phyloP scores from a whole-genome alignment of 2,113 vertebrate species.

The Hippocampus comes region DNA sequence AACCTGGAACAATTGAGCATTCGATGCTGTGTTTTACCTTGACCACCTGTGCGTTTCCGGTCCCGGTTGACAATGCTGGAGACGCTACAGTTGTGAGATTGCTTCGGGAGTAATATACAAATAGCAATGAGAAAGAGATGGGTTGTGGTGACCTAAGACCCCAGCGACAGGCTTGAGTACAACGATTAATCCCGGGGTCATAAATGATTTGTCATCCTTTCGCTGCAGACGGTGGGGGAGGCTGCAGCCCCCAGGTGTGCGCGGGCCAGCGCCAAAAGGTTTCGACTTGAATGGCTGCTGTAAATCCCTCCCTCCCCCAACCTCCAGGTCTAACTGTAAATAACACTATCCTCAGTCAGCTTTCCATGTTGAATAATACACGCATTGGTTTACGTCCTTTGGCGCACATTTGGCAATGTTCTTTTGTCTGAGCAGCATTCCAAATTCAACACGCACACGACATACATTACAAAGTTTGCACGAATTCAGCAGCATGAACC shows the following conservation, averaged over 20 bases:
- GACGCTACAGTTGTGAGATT: conserved; percentile 18
- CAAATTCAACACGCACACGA: background rate
- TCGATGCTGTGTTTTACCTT: conserved; percentile 41
- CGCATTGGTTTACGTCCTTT: conserved; percentile 11
- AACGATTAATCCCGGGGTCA: conserved; percentile 27
- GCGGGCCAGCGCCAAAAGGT: conserved; percentile 22
- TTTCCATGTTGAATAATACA: conserved; percentile 38
- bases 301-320: conserved; percentile 29
- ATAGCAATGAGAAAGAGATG: conserved; percentile 41
- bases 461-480: background rate
- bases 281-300: conserved; percentile 18
- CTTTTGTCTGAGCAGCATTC: background rate
- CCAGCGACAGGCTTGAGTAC: conserved; percentile 11
- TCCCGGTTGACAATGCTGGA: conserved; percentile 25
- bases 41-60: conserved; percentile 53
- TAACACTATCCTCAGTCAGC: conserved; percentile 31
- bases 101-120: conserved; percentile 9
- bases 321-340: conserved; percentile 37
- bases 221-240: conserved; percentile 10
- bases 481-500: conserved; percentile 46
- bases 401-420: background rate
- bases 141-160: conserved; percentile 56
- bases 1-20: conserved; percentile 48
- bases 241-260: conserved; percentile 17
- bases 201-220: conserved; percentile 49